Conservation (phyloP, 2,888 invertebrate genomes). For the Drosophila pegasa region DNA sequence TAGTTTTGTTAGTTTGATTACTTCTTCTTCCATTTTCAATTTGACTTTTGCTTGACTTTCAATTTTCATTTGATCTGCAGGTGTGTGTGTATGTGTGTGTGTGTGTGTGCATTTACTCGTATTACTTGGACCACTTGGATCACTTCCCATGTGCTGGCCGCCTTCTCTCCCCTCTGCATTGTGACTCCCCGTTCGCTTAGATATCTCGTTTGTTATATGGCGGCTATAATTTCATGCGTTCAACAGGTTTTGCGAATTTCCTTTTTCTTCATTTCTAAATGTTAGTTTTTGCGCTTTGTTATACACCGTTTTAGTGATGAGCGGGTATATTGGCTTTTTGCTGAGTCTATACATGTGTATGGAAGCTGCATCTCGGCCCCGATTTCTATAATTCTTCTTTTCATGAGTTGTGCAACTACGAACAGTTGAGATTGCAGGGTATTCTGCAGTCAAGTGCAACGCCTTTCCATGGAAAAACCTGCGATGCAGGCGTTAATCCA, state of each 20-base stretch:
- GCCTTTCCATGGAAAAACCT: slow-evolving; percentile 37
- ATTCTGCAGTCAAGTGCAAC: not conserved
- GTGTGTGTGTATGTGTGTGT: slow-evolving; percentile 22
- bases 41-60: slow-evolving; percentile 22
- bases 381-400: too few species aligned
- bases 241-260: slow-evolving; percentile 66
- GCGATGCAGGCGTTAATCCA: slow-evolving; percentile 52
- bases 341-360: not conserved
- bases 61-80: slow-evolving; percentile 23
- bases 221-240: slow-evolving; percentile 53
- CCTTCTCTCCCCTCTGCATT: not conserved
- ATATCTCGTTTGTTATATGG: slow-evolving; percentile 47
- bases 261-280: slow-evolving; percentile 49
- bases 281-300: slow-evolving; percentile 21
- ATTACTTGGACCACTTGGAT: slow-evolving; percentile 13
- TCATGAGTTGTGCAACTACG: not conserved
- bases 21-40: not conserved
- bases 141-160: not conserved
- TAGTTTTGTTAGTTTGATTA: slow-evolving; percentile 3
- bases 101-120: slow-evolving; percentile 20
- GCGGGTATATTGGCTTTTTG: not conserved
- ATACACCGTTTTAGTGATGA: not conserved
- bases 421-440: not conserved
- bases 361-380: not conserved
- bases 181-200: not conserved